Conservation (phyloP, 1,140 invertebrate species). For the Caenorhabditis briggsae region DNA sequence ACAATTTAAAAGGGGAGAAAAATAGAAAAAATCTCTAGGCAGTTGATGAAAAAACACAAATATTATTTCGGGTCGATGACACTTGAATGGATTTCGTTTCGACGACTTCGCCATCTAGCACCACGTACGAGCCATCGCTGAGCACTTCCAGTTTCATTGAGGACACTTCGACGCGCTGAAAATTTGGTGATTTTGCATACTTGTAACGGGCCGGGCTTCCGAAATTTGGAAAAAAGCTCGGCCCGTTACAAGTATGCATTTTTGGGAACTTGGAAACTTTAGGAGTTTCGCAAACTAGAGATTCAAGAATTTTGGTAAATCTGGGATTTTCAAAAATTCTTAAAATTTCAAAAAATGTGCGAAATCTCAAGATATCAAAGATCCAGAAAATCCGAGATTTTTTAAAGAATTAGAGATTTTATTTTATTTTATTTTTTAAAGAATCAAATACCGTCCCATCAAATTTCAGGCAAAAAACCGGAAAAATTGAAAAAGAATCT, state of each 20-base stretch:
- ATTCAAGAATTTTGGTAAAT: neutral
- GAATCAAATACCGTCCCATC: too few species aligned
- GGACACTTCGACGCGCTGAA: conserved; percentile 51
- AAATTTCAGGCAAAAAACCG: neutral
- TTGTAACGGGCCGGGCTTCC: too few species aligned
- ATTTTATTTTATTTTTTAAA: too few species aligned
- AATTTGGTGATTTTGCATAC: too few species aligned
- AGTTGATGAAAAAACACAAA: conserved; percentile 24
- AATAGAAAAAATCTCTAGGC: neutral
- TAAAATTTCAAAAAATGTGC: too few species aligned
- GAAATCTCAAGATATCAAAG: too few species aligned
- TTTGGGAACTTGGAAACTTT: too few species aligned
- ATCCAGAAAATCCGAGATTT: too few species aligned
- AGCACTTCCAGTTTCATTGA: conserved; percentile 43
- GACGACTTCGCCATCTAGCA: conserved; percentile 58
- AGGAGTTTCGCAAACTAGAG: neutral
- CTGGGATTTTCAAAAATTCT: neutral
- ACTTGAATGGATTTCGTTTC: conserved; percentile 45
- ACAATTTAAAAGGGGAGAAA: too few species aligned
- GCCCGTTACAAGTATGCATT: too few species aligned
- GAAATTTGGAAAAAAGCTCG: too few species aligned
- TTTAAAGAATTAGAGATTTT: too few species aligned
- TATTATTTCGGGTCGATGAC: conserved; percentile 36
- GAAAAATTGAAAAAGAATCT: neutral
- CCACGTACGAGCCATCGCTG: conserved; percentile 8